Conservation (phyloP, 2,888 invertebrate species). For the Himalopsyche anomala region DNA sequence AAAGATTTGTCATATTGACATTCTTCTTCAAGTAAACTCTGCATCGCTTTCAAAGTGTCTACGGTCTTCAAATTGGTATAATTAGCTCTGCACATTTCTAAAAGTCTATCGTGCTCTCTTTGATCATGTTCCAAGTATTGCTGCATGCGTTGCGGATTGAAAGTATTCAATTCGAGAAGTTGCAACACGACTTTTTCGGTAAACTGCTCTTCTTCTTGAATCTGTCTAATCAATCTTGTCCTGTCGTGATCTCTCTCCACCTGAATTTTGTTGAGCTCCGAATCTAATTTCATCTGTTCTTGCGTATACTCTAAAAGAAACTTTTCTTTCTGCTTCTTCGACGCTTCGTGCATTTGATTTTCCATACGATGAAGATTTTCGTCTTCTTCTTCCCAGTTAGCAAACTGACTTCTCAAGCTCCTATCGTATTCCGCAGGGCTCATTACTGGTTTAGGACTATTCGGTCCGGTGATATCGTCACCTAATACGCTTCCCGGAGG, state of each 20-base stretch:
- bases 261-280: constrained; percentile 82
- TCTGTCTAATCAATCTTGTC: constrained; percentile 78
- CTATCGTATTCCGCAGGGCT: constrained; percentile 71
- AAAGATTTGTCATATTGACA: constrained; percentile 78
- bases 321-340: constrained; percentile 80
- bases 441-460: constrained; percentile 70
- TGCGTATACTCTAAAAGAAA: constrained; percentile 75
- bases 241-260: constrained; percentile 80
- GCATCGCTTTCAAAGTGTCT: constrained; percentile 85
- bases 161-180: constrained; percentile 79
- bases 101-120: constrained; percentile 80
- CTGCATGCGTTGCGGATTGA: constrained; percentile 78
- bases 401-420: constrained; percentile 65
- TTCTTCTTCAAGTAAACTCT: constrained; percentile 82
- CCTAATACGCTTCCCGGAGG: constrained; percentile 71
- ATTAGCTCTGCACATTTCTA: constrained; percentile 78
- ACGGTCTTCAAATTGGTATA: constrained; percentile 80
- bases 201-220: constrained; percentile 81
- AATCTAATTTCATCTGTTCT: constrained; percentile 82
- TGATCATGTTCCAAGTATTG: constrained; percentile 82
- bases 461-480: constrained; percentile 69
- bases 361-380: constrained; percentile 81
- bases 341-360: constrained; percentile 79
- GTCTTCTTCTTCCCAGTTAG: constrained; percentile 80
- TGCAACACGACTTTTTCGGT: constrained; percentile 80